Evolutionary conservation across 2,888 invertebrate genomes (phyloP), one percentile per base, ranked within the genome.

Genomic region (Dioctria rufipes): DNA sequence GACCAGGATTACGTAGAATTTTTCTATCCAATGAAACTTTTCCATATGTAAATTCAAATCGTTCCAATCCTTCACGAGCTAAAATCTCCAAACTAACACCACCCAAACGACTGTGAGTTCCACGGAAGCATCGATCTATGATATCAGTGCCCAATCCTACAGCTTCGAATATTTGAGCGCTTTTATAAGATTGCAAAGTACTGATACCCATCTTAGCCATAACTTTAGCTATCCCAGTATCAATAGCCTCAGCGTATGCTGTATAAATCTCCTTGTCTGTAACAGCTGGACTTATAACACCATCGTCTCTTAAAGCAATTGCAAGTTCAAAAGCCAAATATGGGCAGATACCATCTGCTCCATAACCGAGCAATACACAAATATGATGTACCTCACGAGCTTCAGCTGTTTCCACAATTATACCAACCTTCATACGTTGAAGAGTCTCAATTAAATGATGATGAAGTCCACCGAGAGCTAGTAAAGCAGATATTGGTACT

Each of bases 141-240:
- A 99, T 95, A 86, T 99, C 98, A 81, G 95, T 93, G 58, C 95
- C 94, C 67, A 99, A 89, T 0, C 99, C 99, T 8, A 99, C 98
- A 0, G 98, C 98, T 89, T 99, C 99, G 87, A 99, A 99, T 85
- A 99, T 99, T 90, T 99, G 99, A 0, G 99, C 99, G 83, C 98
- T 96, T 90, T 98, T 99, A 90, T 99, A 99, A 0, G 98, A 98
- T 88, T 99, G 99, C 60, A 99, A 90, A 0, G 99, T 99, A 80
- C 98, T 98, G 87, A 99, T 99, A 80, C 99, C 99, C 99, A 99
- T 99, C 89, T 99, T 99, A 4, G 99, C 99, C 99, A 99, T 99
- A 0, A 93, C 96, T 89, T 97, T 97, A 73, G 95, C 93, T 84
- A 96, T 94, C 73, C 98, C 98, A 1, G 96, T 93, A 86, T 97